Evolutionary conservation across 2,797 vertebrate genomes (phyloP), one percentile per base, ranked within the genome.

Genomic region (Cephalopachus bancanus): DNA sequence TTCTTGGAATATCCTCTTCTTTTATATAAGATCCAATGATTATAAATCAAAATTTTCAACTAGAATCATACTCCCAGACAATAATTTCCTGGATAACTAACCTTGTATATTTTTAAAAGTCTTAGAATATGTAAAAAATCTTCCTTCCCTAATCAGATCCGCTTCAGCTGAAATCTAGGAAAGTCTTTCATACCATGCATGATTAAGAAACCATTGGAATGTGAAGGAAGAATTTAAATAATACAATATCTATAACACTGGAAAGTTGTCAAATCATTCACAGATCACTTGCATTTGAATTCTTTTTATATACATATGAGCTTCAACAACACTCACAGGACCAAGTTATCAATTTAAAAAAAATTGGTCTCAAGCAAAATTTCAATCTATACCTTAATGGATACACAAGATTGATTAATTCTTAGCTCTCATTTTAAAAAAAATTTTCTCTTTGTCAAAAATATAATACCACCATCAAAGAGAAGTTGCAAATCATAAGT

Each of bases 211-310:
- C 57, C 67, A 78, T 28, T 96, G 93, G 67, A 93, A 98, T 91
- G 57, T 97, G 90, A 98, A 98, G 88, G 95, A 97, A 98, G 8
- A 28, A 97, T 97, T 98, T 95, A 96, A 98, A 97, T 97, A 98
- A 94, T 84, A 91, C 60, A 97, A 78, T 94, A 86, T 97, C 87
- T 92, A 60, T 87, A 97, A 94, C 89, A 91, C 10, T 28, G 83
- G 59, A 83, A 91, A 98, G 51, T 81, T 98, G 94, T 97, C 97
- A 98, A 97, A 97, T 97, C 97, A 91, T 37, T 98, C 96, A 96
- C 5, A 97, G 85, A 95, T 60, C 44, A 28, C 37, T 92, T 88
- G 1, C 14, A 95, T 94, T 97, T 71, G 65, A 97, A 90, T 96
- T 97, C 57, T 83, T 94, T 97, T 44, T 67, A 91, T 55, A 33